Conservation (phyloP, 2,113 vertebrate genomes). For the Ceyx cyanopectus region DNA sequence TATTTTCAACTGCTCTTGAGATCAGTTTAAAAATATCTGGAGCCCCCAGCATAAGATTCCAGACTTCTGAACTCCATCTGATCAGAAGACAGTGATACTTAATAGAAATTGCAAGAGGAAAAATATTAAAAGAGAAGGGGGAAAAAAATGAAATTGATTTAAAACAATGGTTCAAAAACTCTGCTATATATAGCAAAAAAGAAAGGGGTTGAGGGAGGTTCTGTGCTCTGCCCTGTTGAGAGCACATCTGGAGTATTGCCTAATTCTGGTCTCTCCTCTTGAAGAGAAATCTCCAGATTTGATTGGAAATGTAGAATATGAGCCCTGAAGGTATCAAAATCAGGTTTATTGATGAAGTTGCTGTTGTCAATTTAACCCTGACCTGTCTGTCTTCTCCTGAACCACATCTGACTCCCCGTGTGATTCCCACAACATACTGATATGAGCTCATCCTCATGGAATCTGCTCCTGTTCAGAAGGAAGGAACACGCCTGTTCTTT, state of each 20-base stretch:
- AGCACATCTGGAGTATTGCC: too few species aligned
- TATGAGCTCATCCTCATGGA: neutral
- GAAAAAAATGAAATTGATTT: neutral
- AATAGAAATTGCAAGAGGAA: neutral
- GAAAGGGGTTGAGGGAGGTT: neutral
- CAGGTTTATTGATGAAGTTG: neutral
- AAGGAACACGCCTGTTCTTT: neutral
- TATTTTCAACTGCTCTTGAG: neutral
- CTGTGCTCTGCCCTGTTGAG: too few species aligned
- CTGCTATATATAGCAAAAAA: neutral
- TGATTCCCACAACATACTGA: neutral
- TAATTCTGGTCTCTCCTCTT: too few species aligned
- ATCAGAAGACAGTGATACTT: neutral
- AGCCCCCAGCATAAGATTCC: neutral
- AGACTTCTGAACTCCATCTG: neutral
- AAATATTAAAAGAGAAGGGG: too few species aligned
- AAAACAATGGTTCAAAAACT: neutral
- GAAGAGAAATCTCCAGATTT: too few species aligned
- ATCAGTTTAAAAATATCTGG: neutral
- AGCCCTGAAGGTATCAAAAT: neutral
- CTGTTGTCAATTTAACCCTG: rapidly evolving
- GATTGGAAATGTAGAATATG: neutral
- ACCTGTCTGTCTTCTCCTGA: rapidly evolving
- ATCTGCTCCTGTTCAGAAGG: neutral
- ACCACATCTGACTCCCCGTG: rapidly evolving